Conservation (phyloP, 2,888 invertebrate genomes). For the Hoplodrina blanda region DNA sequence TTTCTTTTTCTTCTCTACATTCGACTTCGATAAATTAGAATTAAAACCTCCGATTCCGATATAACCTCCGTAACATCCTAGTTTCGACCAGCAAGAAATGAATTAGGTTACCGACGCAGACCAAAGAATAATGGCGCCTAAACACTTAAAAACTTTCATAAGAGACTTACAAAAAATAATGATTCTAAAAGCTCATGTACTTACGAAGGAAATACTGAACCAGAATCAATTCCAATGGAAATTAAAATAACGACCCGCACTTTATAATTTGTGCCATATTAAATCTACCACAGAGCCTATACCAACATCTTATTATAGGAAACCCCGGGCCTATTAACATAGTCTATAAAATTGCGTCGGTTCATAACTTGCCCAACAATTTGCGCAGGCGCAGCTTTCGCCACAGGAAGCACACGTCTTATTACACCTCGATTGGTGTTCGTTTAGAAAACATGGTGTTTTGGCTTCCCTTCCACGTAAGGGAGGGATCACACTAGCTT, state of each 20-base stretch:
- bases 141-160: not conserved
- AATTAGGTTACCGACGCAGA: not conserved
- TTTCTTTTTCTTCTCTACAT: no score
- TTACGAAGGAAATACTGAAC: constrained; percentile 26
- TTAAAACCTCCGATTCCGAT: no score
- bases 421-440: constrained; percentile 64
- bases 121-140: not conserved
- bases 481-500: constrained; percentile 22
- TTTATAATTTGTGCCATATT: constrained; percentile 60
- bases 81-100: no score
- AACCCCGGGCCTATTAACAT: constrained; percentile 66
- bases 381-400: constrained; percentile 73
- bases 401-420: constrained; percentile 69
- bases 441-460: constrained; percentile 51
- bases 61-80: no score
- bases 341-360: constrained; percentile 68
- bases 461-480: constrained; percentile 32
- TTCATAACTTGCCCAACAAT: constrained; percentile 64
- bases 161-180: not conserved
- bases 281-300: constrained; percentile 50
- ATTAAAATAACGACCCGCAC: constrained; percentile 52
- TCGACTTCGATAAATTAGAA: no score
- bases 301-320: constrained; percentile 65
- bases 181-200: constrained; percentile 14
- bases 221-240: constrained; percentile 39